Percentiles rank a stretch among this genome's conserved stretches.
phyloP scores from a whole-genome alignment of 2,113 vertebrate species.

The Apeltes quadracus region DNA sequence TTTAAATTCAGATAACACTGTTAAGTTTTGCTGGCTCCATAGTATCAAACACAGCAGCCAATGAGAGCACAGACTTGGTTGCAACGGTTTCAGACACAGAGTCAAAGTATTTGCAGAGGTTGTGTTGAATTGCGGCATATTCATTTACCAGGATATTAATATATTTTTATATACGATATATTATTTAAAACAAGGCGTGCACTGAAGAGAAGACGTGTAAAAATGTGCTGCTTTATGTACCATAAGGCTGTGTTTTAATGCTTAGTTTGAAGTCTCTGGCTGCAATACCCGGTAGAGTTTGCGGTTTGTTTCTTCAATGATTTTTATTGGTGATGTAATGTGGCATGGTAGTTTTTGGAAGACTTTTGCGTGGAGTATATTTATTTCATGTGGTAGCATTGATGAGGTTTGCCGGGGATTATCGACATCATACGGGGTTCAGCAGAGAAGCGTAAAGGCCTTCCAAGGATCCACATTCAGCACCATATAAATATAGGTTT shows the following conservation, averaged over 20 bases:
- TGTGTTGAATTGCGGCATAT: not conserved
- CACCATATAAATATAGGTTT: not conserved
- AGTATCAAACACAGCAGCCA: slow-evolving; percentile 26
- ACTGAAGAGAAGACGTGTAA: not conserved
- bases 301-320: not conserved
- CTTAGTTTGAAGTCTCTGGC: not conserved
- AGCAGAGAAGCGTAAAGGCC: not conserved
- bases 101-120: not conserved
- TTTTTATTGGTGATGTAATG: slow-evolving; percentile 17
- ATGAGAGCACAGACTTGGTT: slow-evolving; percentile 7
- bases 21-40: slow-evolving; percentile 25
- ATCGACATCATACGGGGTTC: not conserved
- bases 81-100: not conserved
- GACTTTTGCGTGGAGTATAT: slow-evolving; percentile 10
- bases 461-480: not conserved
- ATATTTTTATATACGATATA: too few species aligned
- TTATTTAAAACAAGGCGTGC: too few species aligned
- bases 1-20: slow-evolving; percentile 56
- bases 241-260: not conserved
- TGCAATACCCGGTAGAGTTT: not conserved
- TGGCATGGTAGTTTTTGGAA: slow-evolving; percentile 7
- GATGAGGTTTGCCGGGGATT: not conserved
- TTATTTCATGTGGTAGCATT: slow-evolving; percentile 3
- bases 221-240: not conserved
- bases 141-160: too few species aligned